These are phyloP conservation scores for Tetranychus cinnabarinus DNA, from an alignment of 1,140 invertebrate species.

Conservation along the genomic window DNA sequence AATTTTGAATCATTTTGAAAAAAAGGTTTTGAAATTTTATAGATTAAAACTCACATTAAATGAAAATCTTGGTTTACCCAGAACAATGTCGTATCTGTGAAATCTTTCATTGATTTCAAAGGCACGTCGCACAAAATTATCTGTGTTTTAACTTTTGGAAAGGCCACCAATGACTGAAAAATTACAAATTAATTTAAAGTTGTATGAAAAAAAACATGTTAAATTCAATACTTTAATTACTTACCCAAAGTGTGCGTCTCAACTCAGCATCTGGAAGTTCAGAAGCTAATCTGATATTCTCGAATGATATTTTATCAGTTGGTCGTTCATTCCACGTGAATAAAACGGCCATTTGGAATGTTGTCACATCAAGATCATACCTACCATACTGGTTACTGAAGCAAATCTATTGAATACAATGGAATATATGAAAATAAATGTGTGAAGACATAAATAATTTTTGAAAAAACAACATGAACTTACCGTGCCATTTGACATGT, in stretches of 20 bases:
- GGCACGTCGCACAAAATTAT: conserved; percentile 52
- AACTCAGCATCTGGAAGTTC: conserved; percentile 89
- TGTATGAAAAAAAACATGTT: too few relatives aligned
- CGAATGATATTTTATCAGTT: conserved; percentile 70
- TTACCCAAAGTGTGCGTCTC: conserved; percentile 72
- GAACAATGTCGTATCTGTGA: conserved; percentile 71
- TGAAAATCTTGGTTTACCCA: conserved; percentile 95
- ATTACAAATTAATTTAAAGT: conserved; percentile 4
- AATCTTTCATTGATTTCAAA: conserved; percentile 69
- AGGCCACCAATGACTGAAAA: conserved; percentile 61
- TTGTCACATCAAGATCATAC: conserved; percentile 95
- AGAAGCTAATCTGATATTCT: conserved; percentile 81
- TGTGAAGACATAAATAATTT: neutral
- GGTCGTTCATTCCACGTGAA: conserved; percentile 96
- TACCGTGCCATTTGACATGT: conserved; percentile 94
- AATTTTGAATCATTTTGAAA: neutral
- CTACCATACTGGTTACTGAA: conserved; percentile 77
- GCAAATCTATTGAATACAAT: conserved; percentile 39
- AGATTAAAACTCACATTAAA: conserved; percentile 32
- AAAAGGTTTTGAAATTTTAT: neutral
- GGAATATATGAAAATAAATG: conserved; percentile 3
- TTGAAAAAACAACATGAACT: conserved; percentile 8
- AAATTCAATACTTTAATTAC: neutral
- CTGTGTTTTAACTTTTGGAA: conserved; percentile 85
- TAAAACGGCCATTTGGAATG: conserved; percentile 98